phyloP scores from a whole-genome alignment of 2,888 invertebrate species.

The Lampropteryx suffumata region DNA sequence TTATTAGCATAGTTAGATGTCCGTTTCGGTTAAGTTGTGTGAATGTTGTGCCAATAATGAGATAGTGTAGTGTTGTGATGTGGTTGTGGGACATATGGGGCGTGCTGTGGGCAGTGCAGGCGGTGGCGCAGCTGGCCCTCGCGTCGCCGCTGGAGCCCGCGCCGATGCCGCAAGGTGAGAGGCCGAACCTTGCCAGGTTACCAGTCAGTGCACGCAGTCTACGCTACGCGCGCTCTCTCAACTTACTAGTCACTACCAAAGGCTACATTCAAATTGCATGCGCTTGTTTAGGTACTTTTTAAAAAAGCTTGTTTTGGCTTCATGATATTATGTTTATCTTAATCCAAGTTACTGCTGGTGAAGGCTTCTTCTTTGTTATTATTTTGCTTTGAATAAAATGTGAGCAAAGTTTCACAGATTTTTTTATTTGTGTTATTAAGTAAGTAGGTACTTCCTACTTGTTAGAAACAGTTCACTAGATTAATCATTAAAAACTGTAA shows the following conservation, averaged over 20 bases:
- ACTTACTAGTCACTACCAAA: conserved; percentile 29
- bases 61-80: conserved; percentile 82
- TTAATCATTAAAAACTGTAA: too few species aligned
- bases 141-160: conserved; percentile 74
- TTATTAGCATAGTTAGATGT: conserved; percentile 78
- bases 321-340: conserved; percentile 10
- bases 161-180: conserved; percentile 73
- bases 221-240: conserved; percentile 40
- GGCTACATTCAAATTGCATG: conserved; percentile 45
- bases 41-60: conserved; percentile 82
- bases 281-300: conserved; percentile 40
- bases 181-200: conserved; percentile 52
- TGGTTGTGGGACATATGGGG: conserved; percentile 81
- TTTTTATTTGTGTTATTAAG: background rate
- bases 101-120: conserved; percentile 73
- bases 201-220: too few species aligned
- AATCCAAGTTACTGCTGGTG: conserved; percentile 3
- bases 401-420: background rate
- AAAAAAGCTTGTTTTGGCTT: conserved; percentile 24
- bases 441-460: too few species aligned
- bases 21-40: conserved; percentile 78
- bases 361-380: conserved; percentile 5
- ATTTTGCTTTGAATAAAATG: conserved; percentile 8
- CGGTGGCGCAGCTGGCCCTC: conserved; percentile 65
- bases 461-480: too few species aligned